These are phyloP conservation scores for Lapara coniferarum DNA, from an alignment of 2,888 invertebrate species.

Conservation along the genomic window DNA sequence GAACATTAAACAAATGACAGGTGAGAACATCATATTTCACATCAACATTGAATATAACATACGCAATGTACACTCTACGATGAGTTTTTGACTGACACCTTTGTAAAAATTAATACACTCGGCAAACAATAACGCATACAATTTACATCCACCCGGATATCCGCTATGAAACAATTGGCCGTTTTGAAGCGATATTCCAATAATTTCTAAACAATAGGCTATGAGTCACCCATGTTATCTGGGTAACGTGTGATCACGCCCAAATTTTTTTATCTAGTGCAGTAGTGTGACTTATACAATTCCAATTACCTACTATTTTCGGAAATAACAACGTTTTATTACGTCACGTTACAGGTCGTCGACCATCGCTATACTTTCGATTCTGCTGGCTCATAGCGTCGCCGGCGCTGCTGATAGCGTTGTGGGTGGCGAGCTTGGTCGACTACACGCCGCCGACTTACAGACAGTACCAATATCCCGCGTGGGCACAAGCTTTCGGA, in stretches of 20 bases:
- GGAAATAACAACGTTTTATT: conserved; percentile 24
- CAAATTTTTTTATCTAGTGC: conserved; percentile 30
- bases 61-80: background rate
- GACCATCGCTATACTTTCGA: conserved; percentile 91
- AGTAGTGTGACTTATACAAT: conserved; percentile 18
- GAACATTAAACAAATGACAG: conserved; percentile 96
- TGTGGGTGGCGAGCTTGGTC: conserved; percentile 94
- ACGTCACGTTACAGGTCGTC: conserved; percentile 62
- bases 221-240: conserved; percentile 35
- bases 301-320: conserved; percentile 12
- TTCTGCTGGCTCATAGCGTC: conserved; percentile 93
- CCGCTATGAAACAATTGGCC: conserved; percentile 27
- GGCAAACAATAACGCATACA: conserved; percentile 14
- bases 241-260: conserved; percentile 35
- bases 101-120: conserved; percentile 6
- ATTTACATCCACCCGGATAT: conserved; percentile 27
- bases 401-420: conserved; percentile 90
- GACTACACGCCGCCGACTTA: conserved; percentile 94
- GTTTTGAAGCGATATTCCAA: conserved; percentile 14
- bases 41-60: background rate
- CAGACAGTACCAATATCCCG: conserved; percentile 91
- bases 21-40: conserved; percentile 62
- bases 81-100: conserved; percentile 29
- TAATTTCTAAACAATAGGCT: conserved; percentile 22
- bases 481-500: conserved; percentile 93